Base-by-base conservation (phyloP, 2,113 vertebrate species). In the Odontophorus gujanensis region DNA sequence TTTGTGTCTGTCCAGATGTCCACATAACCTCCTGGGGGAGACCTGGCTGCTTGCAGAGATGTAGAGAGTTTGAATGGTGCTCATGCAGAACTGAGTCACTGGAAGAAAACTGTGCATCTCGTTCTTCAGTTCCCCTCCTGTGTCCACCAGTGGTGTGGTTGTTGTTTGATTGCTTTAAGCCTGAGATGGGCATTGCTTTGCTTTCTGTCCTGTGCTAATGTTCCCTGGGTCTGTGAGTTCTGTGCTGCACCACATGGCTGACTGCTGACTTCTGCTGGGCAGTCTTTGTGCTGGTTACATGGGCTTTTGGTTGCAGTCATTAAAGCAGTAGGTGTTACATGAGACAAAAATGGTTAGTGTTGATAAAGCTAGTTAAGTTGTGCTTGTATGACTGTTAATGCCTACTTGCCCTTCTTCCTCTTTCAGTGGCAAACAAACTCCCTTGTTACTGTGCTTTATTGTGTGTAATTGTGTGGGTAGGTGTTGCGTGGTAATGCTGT, bases 111-210 rank as follows among this genome's bases (percentile, higher is more conserved):
- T 5, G 2, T n/a, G 0, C 7, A 25, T 51, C 0, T 5, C 28
- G 6, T 32, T 73, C 32, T 68, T 45, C 22, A 12, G 18, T 25
- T 47, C 24, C 11, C n/a, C 20, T 1, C 0, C 3, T 2, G 11
- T 48, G 1, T 7, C 9, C 0, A 0, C 43, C 16, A 45, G 19
- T 1, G 0, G 6, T 16, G 3, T 59, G 53, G 25, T 58, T 45
- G 12, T 28, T 88, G 8, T 0, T n/a, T 43, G 47, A 1, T 9
- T 51, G 13, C 59, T 77, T 6, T 26, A 65, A 77, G 48, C 47
- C 12, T 18, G 4, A 61, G 69, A 9, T 65, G 45, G 74, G 9
- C 45, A 13, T 51, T 0, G 0, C 28, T 79, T 58, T 0, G 1
- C 62, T 55, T 38, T 15, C 6, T 71, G 43, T 5, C 55, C 36